Conservation (phyloP, 1,140 invertebrate species). For the Drosophila grimshawi region DNA sequence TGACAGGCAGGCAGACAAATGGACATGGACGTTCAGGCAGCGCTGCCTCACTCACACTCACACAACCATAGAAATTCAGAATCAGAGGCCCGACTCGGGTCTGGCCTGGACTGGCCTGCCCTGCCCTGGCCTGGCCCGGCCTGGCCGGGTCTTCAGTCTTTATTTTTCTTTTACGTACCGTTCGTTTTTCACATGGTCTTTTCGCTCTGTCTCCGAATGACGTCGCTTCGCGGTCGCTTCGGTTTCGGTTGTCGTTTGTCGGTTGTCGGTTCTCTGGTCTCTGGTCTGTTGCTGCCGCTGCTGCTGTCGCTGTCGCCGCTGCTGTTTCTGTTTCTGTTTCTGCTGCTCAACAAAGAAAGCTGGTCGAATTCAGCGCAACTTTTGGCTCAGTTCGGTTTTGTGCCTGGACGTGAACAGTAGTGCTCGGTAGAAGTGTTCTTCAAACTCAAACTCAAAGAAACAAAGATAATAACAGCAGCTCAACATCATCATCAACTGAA, state of each 20-base stretch:
- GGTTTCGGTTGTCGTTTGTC: constrained; percentile 54
- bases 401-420: constrained; percentile 77
- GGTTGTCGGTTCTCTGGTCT: constrained; percentile 5
- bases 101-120: constrained; percentile 1
- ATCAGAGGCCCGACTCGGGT: constrained; percentile 27
- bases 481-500: constrained; percentile 6
- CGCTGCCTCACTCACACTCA: constrained; percentile 6
- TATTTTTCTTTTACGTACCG: constrained; percentile 43
- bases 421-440: constrained; percentile 64
- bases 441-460: constrained; percentile 7
- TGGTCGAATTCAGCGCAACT: constrained; percentile 80
- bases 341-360: constrained; percentile 82
- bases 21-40: constrained; percentile 21
- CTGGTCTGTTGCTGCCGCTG: constrained; percentile 12
- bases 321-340: constrained; percentile 4
- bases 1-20: constrained; percentile 42
- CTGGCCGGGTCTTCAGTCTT: constrained; percentile 36
- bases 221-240: constrained; percentile 45
- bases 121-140: constrained; percentile 7
- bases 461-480: not conserved
- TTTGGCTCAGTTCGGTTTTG: constrained; percentile 82
- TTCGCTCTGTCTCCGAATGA: constrained; percentile 34
- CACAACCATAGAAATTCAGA: constrained; percentile 6
- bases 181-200: constrained; percentile 63
- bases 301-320: constrained; percentile 9